A percentile compares a stretch with the other conserved stretches of the same genome.
phyloP scores from a whole-genome alignment of 2,888 invertebrate genomes.

The Trichogramma dendrolimi region DNA sequence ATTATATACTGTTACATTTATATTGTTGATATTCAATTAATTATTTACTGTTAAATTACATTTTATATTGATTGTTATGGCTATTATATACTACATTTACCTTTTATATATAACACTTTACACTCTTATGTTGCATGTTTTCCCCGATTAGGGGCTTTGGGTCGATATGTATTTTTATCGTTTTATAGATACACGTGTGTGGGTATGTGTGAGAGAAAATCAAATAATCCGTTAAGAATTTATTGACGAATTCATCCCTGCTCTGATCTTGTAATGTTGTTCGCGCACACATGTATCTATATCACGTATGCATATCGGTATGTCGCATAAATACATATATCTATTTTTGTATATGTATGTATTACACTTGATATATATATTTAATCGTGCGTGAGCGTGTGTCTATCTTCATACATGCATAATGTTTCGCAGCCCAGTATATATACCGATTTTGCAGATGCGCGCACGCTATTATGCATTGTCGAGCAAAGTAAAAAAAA shows the following conservation, averaged over 20 bases:
- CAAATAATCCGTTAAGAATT: neutral
- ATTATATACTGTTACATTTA: conserved; percentile 33
- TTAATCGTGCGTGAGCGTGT: conserved; percentile 26
- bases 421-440: conserved; percentile 24
- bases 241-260: conserved; percentile 20
- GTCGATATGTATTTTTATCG: conserved; percentile 41
- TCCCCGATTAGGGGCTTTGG: conserved; percentile 46
- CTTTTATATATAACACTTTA: conserved; percentile 34
- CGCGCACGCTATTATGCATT: conserved; percentile 11
- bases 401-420: conserved; percentile 12
- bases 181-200: conserved; percentile 30
- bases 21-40: conserved; percentile 36
- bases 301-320: neutral
- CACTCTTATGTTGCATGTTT: conserved; percentile 51
- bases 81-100: conserved; percentile 31
- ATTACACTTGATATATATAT: conserved; percentile 28
- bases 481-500: conserved; percentile 1
- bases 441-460: conserved; percentile 6
- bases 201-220: too few relatives aligned
- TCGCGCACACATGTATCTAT: conserved; percentile 15
- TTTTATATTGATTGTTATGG: conserved; percentile 29
- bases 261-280: conserved; percentile 25
- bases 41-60: conserved; percentile 22
- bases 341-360: conserved; percentile 31
- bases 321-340: conserved; percentile 10